Evolutionary conservation across 2,113 vertebrate genomes (phyloP).

Genomic region (Brachypodius melanocephalos): DNA sequence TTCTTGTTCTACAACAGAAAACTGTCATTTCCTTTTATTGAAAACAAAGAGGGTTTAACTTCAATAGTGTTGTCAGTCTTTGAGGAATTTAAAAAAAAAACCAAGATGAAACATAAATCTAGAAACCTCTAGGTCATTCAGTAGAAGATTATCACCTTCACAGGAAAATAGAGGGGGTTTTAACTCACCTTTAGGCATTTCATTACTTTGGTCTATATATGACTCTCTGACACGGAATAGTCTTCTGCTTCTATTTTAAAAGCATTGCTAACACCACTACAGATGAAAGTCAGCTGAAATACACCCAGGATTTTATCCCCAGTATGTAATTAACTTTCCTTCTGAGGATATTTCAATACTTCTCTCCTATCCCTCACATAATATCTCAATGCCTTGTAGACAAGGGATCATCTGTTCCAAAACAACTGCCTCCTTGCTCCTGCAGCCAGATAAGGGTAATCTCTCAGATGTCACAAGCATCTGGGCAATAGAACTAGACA

Average conservation of each 20-base stretch:
- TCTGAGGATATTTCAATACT: not conserved
- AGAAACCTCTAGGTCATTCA: not conserved
- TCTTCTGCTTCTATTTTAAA: not conserved
- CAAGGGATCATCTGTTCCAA: not conserved
- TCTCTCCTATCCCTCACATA: not conserved
- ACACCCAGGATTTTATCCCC: not conserved
- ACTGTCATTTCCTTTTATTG: not conserved
- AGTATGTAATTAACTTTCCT: not conserved
- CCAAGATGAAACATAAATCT: not conserved
- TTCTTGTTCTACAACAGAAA: not conserved
- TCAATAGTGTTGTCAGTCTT: not conserved
- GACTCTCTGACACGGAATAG: not conserved
- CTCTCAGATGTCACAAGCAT: not conserved
- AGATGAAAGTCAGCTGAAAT: not conserved
- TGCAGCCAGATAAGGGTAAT: not conserved
- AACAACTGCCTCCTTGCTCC: not conserved
- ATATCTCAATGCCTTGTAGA: not conserved
- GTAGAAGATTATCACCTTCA: not conserved
- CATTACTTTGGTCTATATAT: not conserved
- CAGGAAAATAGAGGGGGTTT: not conserved
- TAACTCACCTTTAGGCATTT: not conserved
- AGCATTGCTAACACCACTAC: not conserved
- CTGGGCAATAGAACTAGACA: not conserved
- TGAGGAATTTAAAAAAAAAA: not conserved
- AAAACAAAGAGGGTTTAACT: not conserved